Conservation (phyloP, 2,113 vertebrate genomes). For the Pomatorhinus ruficollis region DNA sequence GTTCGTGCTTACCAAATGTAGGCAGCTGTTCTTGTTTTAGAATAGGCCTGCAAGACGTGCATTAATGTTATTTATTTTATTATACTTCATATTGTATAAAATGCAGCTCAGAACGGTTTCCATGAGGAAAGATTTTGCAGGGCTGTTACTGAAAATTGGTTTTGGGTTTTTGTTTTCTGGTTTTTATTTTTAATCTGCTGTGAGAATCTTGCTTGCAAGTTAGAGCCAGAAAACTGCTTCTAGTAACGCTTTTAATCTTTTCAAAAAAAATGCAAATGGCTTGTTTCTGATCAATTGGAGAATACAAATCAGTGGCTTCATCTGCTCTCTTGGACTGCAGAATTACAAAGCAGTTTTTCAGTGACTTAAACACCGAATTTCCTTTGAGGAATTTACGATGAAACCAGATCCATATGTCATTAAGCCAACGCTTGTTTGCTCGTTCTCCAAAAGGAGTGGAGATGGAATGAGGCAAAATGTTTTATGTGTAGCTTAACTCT, state of each 20-base stretch:
- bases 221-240: background rate
- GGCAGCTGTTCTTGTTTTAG: slow-evolving; percentile 71
- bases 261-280: background rate
- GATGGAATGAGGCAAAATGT: background rate
- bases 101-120: background rate
- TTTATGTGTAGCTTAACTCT: background rate
- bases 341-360: background rate
- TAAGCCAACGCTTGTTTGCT: background rate
- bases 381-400: background rate
- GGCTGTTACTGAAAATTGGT: background rate
- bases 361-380: background rate
- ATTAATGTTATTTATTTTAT: background rate
- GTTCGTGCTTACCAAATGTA: slow-evolving; percentile 78
- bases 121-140: background rate
- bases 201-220: background rate
- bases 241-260: background rate
- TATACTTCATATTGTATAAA: background rate
- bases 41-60: background rate
- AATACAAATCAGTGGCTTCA: background rate
- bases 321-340: background rate
- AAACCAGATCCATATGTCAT: background rate
- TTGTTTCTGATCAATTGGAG: background rate
- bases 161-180: background rate
- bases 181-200: background rate
- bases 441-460: background rate